Evolutionary conservation across 2,113 vertebrate species (phyloP), one percentile per base, ranked within the genome.

Genomic region (Pygoscelis adeliae): DNA sequence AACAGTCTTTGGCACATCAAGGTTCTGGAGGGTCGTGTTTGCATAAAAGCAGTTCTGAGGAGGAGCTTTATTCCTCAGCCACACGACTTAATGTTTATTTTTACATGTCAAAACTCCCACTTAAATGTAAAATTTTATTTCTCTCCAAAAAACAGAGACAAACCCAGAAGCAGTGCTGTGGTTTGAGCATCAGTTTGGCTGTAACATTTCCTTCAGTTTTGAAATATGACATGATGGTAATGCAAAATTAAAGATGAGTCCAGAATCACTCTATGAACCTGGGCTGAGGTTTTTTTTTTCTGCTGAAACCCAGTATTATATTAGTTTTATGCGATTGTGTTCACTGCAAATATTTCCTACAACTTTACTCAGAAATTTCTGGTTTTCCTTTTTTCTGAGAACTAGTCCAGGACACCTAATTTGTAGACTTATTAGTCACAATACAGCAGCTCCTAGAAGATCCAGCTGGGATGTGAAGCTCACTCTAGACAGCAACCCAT

Each of bases 21-120:
- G 65, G 65, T 82, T 96, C 80, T 87, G 79, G 63, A 88, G 47
- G 47, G 90, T 88, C 18, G 6, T 86, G 67, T 95, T 92, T 96
- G 69, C 69, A 90, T 56, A 94, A 93, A 95, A 93, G 76, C 69
- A 78, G 44, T 81, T 92, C 67, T 72, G 56, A 84, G 63, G 67
- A 95, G 78, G 61, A 95, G 61, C 30, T 90, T 95, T 90, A 50
- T 78, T 88, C 70, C 36, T 92, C 55, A 65, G 73, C 77, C 83
- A 90, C 61, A 76, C 0, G 3, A 55, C 81, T 91, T 74, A 34
- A 34, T 87, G 61, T 86, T 94, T 91, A 80, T 94, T 90, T 77
- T 49, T 81, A 62, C 70, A 80, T 74, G 50, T 69, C 62, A 85
- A 91, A 71, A 78, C 44, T 71, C 36, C 11, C 7, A 38, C 56